Conservation (phyloP, 2,888 invertebrate species). For the Apodemia hepburni region DNA sequence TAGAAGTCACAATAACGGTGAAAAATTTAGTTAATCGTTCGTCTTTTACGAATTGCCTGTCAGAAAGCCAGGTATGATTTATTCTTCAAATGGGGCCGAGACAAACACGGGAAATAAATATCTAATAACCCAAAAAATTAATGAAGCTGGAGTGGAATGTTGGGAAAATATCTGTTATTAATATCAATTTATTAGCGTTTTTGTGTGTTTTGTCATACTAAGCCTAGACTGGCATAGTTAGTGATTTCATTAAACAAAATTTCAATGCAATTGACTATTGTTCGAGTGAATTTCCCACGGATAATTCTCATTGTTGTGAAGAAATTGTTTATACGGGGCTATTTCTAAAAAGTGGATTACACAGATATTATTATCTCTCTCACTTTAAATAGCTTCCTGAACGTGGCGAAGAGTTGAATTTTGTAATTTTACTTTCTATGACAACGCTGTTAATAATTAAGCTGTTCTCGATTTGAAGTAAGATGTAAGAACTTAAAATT, state of each 20-base stretch:
- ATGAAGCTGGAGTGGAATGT: background rate
- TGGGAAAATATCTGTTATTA: background rate
- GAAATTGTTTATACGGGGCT: constrained; percentile 4
- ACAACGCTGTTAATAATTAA: background rate
- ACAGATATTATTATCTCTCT: constrained; percentile 11
- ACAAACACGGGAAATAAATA: too few relatives aligned
- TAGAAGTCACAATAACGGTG: too few relatives aligned
- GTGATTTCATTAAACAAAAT: constrained; percentile 13
- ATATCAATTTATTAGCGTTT: background rate
- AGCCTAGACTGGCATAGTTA: constrained; percentile 9
- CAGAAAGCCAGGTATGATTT: too few relatives aligned
- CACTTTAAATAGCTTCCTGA: constrained; percentile 4
- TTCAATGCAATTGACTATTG: constrained; percentile 11
- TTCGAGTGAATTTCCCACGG: background rate
- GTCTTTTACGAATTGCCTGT: too few relatives aligned
- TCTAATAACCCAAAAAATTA: too few relatives aligned
- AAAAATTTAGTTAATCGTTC: too few relatives aligned
- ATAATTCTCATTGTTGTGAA: constrained; percentile 10
- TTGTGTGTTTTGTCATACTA: constrained; percentile 4
- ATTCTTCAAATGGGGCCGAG: too few relatives aligned
- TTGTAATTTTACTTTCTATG: constrained; percentile 8
- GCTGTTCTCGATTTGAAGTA: constrained; percentile 2
- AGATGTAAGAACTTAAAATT: background rate
- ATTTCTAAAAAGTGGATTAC: constrained; percentile 13
- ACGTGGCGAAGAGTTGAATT: constrained; percentile 7